Evolutionary conservation across 2,888 invertebrate species (phyloP).

Genomic region (Aspidiotus destructor): DNA sequence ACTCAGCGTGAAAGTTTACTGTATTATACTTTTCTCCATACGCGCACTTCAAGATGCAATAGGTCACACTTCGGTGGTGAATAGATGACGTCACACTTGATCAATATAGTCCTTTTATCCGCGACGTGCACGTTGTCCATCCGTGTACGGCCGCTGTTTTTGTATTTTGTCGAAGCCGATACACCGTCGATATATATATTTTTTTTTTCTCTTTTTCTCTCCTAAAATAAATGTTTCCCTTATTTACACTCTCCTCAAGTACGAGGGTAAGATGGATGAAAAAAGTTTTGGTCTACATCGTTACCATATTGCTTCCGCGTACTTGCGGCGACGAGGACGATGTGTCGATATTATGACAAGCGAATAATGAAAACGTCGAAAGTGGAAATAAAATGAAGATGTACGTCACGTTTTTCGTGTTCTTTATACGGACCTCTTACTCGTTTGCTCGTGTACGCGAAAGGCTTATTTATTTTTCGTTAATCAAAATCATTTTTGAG

Average conservation of each 20-base stretch:
- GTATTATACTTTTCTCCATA: background rate
- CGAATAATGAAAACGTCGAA: constrained; percentile 1
- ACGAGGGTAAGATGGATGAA: too few relatives aligned
- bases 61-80: constrained; percentile 25
- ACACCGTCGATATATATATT: too few relatives aligned
- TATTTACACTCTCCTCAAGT: too few relatives aligned
- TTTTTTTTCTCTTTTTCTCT: too few relatives aligned
- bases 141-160: constrained; percentile 20
- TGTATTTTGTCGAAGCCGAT: too few relatives aligned
- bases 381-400: constrained; percentile 2
- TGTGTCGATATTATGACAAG: constrained; percentile 4
- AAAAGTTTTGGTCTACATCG: background rate
- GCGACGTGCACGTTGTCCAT: constrained; percentile 26
- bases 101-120: constrained; percentile 30
- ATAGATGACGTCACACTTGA: constrained; percentile 31
- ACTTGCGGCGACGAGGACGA: background rate
- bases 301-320: background rate
- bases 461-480: constrained; percentile 4
- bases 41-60: constrained; percentile 26
- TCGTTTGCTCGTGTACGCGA: constrained; percentile 2
- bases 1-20: background rate
- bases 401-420: background rate
- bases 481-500: constrained; percentile 1
- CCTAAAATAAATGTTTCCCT: too few relatives aligned
- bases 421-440: background rate